Conservation (phyloP, 2,797 vertebrate species). For the Cephalopachus bancanus region DNA sequence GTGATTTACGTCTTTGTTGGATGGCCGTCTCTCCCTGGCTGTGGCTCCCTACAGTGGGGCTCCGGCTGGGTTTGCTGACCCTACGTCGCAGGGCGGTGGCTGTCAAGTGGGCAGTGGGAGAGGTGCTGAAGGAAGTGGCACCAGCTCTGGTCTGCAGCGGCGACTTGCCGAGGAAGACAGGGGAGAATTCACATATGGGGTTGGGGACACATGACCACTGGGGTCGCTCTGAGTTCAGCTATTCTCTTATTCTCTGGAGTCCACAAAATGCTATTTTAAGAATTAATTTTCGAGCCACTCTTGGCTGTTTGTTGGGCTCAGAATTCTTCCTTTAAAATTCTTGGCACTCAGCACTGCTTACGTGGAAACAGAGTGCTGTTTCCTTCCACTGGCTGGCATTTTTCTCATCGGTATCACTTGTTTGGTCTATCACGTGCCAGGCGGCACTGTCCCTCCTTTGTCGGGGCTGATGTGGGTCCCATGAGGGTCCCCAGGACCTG, state of each 20-base stretch:
- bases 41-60: background rate
- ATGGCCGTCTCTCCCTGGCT: background rate
- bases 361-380: background rate
- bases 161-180: background rate
- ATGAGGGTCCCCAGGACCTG: too few species aligned
- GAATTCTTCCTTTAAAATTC: background rate
- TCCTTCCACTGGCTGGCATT: background rate
- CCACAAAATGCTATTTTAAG: background rate
- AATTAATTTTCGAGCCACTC: background rate
- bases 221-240: background rate
- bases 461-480: background rate
- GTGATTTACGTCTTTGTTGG: background rate
- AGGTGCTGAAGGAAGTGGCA: accelerated
- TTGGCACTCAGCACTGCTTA: background rate
- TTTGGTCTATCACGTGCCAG: background rate
- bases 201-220: background rate
- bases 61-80: too few species aligned
- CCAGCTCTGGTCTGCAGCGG: background rate
- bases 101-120: background rate
- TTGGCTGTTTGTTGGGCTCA: background rate
- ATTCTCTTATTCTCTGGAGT: background rate
- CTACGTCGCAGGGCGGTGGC: background rate
- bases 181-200: background rate
- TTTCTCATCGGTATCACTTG: background rate
- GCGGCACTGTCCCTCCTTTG: background rate